These are phyloP conservation scores for Maniola jurtina DNA, from an alignment of 1,140 invertebrate genomes.

Conservation along the genomic window DNA sequence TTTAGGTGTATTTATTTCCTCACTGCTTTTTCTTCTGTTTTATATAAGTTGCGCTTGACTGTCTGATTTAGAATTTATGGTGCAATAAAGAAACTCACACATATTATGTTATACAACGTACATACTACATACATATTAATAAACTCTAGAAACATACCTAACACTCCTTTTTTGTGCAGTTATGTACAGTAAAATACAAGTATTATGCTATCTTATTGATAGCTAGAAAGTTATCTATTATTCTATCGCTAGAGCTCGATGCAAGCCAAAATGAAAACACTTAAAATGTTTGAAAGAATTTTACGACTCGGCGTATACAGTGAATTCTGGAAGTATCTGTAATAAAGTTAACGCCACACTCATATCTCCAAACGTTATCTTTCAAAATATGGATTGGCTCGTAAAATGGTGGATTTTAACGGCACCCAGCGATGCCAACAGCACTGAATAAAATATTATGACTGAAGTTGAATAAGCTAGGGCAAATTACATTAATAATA, in stretches of 20 bases:
- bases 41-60: too few species aligned
- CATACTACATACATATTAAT: too few species aligned
- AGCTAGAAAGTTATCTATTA: too few species aligned
- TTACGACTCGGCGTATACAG: background rate
- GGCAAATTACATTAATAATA: background rate
- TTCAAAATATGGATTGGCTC: conserved; percentile 7
- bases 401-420: conserved; percentile 8
- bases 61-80: too few species aligned
- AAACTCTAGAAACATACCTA: too few species aligned
- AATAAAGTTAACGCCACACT: conserved; percentile 1
- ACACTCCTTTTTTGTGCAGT: too few species aligned
- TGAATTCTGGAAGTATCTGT: conserved; percentile 2
- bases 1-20: too few species aligned
- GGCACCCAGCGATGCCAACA: background rate
- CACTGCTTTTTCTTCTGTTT: too few species aligned
- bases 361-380: conserved; percentile 1
- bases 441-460: background rate
- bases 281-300: background rate
- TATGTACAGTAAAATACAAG: too few species aligned
- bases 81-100: background rate
- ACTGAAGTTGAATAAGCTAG: background rate
- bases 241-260: background rate
- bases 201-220: too few species aligned
- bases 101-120: too few species aligned
- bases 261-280: background rate